Evolutionary conservation across 2,888 invertebrate species (phyloP), one percentile per base, ranked within the genome.

Genomic region (Chouioia cunea): DNA sequence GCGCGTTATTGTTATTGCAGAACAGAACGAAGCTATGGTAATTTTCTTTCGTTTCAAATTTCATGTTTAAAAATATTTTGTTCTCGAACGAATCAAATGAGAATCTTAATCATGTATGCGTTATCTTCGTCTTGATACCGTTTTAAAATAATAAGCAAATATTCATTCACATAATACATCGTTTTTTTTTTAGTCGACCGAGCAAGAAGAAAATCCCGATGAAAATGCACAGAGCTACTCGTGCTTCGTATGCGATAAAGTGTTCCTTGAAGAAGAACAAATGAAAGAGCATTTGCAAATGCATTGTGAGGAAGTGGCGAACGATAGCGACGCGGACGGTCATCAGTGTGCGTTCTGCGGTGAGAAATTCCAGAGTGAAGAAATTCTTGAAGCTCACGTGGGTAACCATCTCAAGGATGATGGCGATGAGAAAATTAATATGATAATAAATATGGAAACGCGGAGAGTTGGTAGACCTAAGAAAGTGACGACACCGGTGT

Each of bases 261-360:
- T 78, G 3, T 85, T 85, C 47, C 79, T 79, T 0, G 81, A 83
- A 22, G 81, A 83, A 44, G 82, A 82, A 18, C 70, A 83, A 48
- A 74, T 85, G 46, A 84, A 84, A 63, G 83, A 84, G 71, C 85
- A 85, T 74, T 74, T 85, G 16, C 84, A 85, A 18, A 80, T 82
- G 47, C 85, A 85, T 71, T 84, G 84, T 64, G 83, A 85, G 44
- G 83, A 84, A 23, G 77, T 79, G 10, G 84, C 83, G 59, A 83
- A 80, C 22, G 79, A 79, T 15, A 79, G 65, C 6, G 64, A 68
- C 20, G 74, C 71, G 0, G 69, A 71, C 12, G 65, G 71, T 10
- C 84, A 80, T 65, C 82, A 83, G 44, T 85, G 85, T 70, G 84
- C 83, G 1, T 85, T 85, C 50, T 85, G 84, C 22, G 80, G 83